Conservation (phyloP, 2,113 vertebrate genomes). For the Pseudonaja textilis region DNA sequence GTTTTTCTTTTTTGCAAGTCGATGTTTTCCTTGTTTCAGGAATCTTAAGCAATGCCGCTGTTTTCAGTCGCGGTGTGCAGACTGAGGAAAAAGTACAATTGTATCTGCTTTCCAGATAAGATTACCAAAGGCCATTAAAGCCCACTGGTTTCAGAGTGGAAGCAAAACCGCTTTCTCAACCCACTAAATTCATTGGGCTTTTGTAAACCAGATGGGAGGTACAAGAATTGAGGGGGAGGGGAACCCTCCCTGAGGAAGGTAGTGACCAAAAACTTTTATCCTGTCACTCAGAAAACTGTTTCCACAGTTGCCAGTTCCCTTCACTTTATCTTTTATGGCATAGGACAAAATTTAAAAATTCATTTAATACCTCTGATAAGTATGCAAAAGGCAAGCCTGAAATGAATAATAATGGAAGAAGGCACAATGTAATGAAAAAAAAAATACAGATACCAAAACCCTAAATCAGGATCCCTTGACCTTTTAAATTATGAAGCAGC, state of each 20-base stretch:
- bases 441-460: neutral
- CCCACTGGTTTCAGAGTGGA: neutral
- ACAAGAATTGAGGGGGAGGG: neutral
- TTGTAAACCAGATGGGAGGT: neutral
- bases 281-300: neutral
- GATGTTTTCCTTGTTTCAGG: conserved; percentile 16
- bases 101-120: neutral
- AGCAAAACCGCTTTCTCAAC: neutral
- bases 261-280: neutral
- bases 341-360: neutral
- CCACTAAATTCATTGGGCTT: neutral
- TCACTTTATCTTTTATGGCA: neutral
- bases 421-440: neutral
- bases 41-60: conserved; percentile 24
- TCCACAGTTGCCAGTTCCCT: neutral
- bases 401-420: neutral
- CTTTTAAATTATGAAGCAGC: neutral
- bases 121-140: neutral
- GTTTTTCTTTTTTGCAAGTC: conserved; percentile 38
- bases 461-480: neutral
- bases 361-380: neutral
- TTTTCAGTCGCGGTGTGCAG: conserved; percentile 17
- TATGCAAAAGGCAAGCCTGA: neutral
- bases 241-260: neutral
- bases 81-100: neutral